Evolutionary conservation across 2,888 invertebrate genomes (phyloP), one percentile per base, ranked within the genome.

Genomic region (Dromius quadrimaculatus): DNA sequence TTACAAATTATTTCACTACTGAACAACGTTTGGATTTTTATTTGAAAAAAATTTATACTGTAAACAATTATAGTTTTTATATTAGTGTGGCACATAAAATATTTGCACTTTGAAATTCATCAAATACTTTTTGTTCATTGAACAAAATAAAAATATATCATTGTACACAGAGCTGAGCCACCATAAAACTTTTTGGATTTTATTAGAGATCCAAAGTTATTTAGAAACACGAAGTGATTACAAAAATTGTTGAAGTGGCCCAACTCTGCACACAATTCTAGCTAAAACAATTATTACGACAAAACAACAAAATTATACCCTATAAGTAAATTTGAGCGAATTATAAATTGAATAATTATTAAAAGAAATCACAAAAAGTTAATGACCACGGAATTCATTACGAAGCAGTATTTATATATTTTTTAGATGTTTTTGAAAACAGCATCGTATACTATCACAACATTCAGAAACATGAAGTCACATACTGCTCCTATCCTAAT

Each of bases 361-460:
- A n/a, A n/a, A n/a, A n/a, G n/a, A n/a, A n/a, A n/a, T n/a, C n/a
- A n/a, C n/a, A n/a, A n/a, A n/a, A n/a, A n/a, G n/a, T n/a, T n/a
- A n/a, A n/a, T n/a, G n/a, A 54, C 11, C 23, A 28, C 15, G 11
- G 50, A 50, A 54, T 28, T 28, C 13, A 54, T 15, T 41, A 41
- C 17, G 15, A 54, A 54, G 50, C 50, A 23, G 50, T 54, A 28
- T 54, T 5, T 28, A 54, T n/a, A n/a, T 54, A 22, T 28, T 41
- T 41, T 41, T 28, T 15, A 54, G 2, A 3, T 47, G 20, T 23
- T 54, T 28, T 54, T 8, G 28, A 66, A 41, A 64, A 36, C 41
- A 66, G 66, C 22, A 23, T 66, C 54, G 66, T 66, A 66, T 66
- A 66, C 66, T 66, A 66, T 66, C 57, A 66, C 66, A 66, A 66